phyloP scores from a whole-genome alignment of 2,113 vertebrate genomes.

The Emydocephalus ijimae region DNA sequence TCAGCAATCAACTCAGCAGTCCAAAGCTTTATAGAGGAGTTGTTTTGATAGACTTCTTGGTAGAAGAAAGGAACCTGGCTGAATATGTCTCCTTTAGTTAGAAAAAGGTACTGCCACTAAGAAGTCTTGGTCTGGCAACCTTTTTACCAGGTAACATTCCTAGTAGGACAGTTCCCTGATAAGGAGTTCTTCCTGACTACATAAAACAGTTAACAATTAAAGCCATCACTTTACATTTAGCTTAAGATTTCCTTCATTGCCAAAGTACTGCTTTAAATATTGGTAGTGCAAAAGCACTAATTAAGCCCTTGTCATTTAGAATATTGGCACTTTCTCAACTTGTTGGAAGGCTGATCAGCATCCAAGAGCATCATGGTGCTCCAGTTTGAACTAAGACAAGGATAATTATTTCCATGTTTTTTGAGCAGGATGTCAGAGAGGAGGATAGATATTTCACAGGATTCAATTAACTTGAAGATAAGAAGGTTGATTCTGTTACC shows the following conservation, averaged over 20 bases:
- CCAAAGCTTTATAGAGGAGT: not conserved
- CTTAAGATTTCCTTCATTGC: not conserved
- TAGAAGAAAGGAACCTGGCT: not conserved
- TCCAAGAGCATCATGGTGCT: not conserved
- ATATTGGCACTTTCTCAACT: not conserved
- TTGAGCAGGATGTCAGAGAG: not conserved
- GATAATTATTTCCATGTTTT: not conserved
- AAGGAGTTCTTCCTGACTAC: not conserved
- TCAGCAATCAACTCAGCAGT: not conserved
- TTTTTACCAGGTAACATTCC: not conserved
- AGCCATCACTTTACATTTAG: not conserved
- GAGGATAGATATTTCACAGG: not conserved
- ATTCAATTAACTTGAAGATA: not conserved
- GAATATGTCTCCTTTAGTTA: not conserved
- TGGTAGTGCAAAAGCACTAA: not conserved
- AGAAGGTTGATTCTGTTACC: not conserved
- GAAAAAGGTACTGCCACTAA: rapidly evolving
- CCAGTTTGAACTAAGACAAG: not conserved
- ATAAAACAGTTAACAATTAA: not conserved
- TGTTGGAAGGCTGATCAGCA: not conserved
- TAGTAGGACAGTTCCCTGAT: not conserved
- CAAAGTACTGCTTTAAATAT: not conserved
- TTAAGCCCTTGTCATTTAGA: not conserved
- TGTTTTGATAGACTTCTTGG: not conserved
- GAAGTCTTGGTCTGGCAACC: rapidly evolving